phyloP scores from a whole-genome alignment of 92 coral and sea anemone species.

The Nematostella vectensis region DNA sequence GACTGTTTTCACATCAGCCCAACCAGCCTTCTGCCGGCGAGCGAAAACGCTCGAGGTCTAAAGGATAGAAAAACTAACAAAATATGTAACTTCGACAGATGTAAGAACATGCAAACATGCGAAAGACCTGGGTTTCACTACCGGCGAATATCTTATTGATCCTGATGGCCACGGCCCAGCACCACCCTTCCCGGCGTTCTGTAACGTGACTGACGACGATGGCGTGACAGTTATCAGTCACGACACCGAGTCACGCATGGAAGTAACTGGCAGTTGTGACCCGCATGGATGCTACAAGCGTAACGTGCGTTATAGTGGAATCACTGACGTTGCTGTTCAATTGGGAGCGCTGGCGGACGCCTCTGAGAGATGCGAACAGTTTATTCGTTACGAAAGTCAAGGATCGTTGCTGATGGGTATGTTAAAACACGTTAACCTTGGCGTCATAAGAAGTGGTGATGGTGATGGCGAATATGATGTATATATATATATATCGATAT shows the following conservation, averaged over 20 bases:
- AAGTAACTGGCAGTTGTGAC: slow-evolving; percentile 26
- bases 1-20: too few species aligned
- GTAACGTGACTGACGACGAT: slow-evolving; percentile 21
- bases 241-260: slow-evolving; percentile 24
- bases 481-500: too few species aligned
- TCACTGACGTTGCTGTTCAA: slow-evolving; percentile 9
- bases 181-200: slow-evolving; percentile 15
- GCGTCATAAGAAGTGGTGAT: too few species aligned
- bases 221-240: slow-evolving; percentile 36
- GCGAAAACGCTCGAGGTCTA: too few species aligned
- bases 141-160: slow-evolving; percentile 9
- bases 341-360: slow-evolving; percentile 7
- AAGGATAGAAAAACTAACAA: neutral
- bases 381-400: slow-evolving; percentile 6
- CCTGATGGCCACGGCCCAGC: slow-evolving; percentile 15
- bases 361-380: slow-evolving; percentile 19
- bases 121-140: slow-evolving; percentile 11
- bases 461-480: too few species aligned
- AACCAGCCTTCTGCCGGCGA: too few species aligned
- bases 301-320: slow-evolving; percentile 11
- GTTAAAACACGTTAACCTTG: too few species aligned
- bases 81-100: neutral
- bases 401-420: neutral
- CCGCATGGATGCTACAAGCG: slow-evolving; percentile 13
- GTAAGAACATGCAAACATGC: slow-evolving; percentile 14